A percentile compares a stretch with the other conserved stretches of the same genome.
phyloP scores from a whole-genome alignment of 2,797 vertebrate genomes.

The Pteropus rufus region DNA sequence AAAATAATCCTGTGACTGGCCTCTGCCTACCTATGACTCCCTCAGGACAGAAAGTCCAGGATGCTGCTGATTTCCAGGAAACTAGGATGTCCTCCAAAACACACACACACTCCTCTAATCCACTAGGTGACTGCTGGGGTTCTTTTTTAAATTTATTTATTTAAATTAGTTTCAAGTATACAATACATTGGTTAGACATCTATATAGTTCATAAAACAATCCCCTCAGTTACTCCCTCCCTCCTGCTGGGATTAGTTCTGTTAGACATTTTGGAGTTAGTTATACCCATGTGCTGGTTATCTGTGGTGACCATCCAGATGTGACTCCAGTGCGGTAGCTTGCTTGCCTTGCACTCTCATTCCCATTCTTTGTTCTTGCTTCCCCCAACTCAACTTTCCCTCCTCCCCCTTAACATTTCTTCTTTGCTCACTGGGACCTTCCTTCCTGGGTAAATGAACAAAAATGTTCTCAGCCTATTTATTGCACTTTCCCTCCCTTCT shows the following conservation, averaged over 20 bases:
- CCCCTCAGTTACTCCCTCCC: no score
- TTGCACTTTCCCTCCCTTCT: background rate
- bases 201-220: no score
- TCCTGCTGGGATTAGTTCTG: background rate
- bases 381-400: background rate
- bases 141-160: no score
- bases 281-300: background rate
- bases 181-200: no score
- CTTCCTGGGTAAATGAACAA: background rate
- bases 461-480: background rate
- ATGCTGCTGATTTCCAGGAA: background rate
- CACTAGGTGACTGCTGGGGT: background rate
- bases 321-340: background rate
- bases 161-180: no score
- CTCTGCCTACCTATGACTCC: background rate
- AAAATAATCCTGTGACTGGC: background rate
- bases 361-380: background rate
- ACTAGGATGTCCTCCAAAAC: background rate
- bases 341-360: background rate
- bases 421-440: background rate
- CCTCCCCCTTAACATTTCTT: background rate
- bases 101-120: background rate
- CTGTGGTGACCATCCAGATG: background rate
- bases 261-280: background rate
- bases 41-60: background rate